phyloP scores from a whole-genome alignment of 2,113 vertebrate species.

The Elgaria multicarinata region DNA sequence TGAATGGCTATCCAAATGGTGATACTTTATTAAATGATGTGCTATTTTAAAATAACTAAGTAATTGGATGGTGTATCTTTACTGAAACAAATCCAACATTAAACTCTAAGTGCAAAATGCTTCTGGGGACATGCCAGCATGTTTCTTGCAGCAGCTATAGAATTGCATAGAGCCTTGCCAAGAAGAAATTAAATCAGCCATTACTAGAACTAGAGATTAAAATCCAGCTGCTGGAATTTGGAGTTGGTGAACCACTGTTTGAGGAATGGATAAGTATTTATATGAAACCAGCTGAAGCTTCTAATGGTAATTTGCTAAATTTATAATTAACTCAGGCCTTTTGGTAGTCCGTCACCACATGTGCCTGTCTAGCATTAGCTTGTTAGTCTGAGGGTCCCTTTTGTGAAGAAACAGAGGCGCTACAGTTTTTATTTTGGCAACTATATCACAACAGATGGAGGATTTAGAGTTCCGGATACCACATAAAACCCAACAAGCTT shows the following conservation, averaged over 20 bases:
- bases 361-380: conserved; percentile 42
- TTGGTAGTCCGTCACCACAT: conserved; percentile 51
- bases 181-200: conserved; percentile 47
- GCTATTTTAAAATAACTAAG: conserved; percentile 45
- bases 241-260: conserved; percentile 19
- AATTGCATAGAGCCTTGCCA: conserved; percentile 52
- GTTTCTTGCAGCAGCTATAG: conserved; percentile 57
- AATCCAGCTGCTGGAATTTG: conserved; percentile 38
- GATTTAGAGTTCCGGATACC: conserved; percentile 4
- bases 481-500: conserved; percentile 7
- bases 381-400: conserved; percentile 49
- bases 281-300: conserved; percentile 54
- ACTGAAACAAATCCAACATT: conserved; percentile 32
- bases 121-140: conserved; percentile 41
- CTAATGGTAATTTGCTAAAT: conserved; percentile 58
- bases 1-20: conserved; percentile 23
- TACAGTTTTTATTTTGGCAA: conserved; percentile 38
- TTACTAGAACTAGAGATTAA: conserved; percentile 44
- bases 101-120: conserved; percentile 55
- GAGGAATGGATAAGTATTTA: conserved; percentile 31
- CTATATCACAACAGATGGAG: conserved; percentile 24
- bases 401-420: conserved; percentile 31
- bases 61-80: conserved; percentile 17
- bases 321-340: conserved; percentile 28
- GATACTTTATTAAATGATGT: conserved; percentile 30